Conservation (phyloP, 2,888 invertebrate genomes). For the Scelioninae gen. 2 region DNA sequence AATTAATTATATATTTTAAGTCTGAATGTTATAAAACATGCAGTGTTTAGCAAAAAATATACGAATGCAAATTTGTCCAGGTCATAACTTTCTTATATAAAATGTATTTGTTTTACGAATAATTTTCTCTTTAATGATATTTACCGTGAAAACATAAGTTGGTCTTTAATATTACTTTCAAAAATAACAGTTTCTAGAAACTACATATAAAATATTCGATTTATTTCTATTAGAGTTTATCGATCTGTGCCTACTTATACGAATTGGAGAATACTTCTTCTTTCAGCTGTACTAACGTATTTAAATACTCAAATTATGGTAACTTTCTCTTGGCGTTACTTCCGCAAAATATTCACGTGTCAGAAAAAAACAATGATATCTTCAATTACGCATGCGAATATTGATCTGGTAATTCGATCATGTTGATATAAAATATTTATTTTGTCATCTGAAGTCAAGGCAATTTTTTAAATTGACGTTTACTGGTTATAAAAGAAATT, state of each 20-base stretch:
- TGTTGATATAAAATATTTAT: conserved; percentile 31
- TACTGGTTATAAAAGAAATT: conserved; percentile 18
- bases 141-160: not conserved
- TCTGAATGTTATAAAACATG: too few relatives aligned
- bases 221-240: conserved; percentile 27
- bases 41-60: too few relatives aligned
- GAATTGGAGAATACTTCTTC: conserved; percentile 1
- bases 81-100: too few relatives aligned
- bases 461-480: conserved; percentile 40
- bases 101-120: not conserved
- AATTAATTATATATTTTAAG: too few relatives aligned
- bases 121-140: conserved; percentile 8
- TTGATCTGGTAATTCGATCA: too few relatives aligned
- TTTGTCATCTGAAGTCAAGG: conserved; percentile 18
- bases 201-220: conserved; percentile 16
- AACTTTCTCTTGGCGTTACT: conserved; percentile 22
- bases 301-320: conserved; percentile 13
- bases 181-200: conserved; percentile 30
- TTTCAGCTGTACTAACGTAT: conserved; percentile 12
- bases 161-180: conserved; percentile 26
- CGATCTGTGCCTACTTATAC: conserved; percentile 1
- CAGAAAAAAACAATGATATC: too few relatives aligned
- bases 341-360: too few relatives aligned
- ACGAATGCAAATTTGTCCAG: too few relatives aligned
- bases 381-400: too few relatives aligned